Evolutionary conservation across 64 coral and sea anemone species (phyloP), one percentile per base, ranked within the genome.

Genomic region (Porites lutea): DNA sequence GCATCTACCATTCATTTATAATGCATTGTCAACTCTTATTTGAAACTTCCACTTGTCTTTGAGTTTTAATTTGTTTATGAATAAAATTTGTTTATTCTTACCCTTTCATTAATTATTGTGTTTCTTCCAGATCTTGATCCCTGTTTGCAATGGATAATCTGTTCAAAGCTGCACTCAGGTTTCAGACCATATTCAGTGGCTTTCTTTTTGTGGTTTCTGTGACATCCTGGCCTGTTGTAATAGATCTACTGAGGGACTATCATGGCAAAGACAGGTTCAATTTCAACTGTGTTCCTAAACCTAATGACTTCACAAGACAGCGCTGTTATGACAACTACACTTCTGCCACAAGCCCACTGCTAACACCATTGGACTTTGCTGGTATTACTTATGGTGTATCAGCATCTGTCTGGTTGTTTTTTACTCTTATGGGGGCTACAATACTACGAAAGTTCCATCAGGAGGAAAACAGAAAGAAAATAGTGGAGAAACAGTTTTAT

Each of bases 331-430:
- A 79, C 8, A 4, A 14, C 60, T 79, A 79, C 53, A 20, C 22
- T 15, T 79, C 77, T 60, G 18, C 77, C 37, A 14, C 60, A 20
- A 79, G 77, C 77, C 77, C 77, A 79, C 77, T 79, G 53, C 53
- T 79, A 43, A 60, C 55, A 60, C 77, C 77, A 23, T 50, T 79
- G 77, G 55, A 62, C 55, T 79, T 46, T 79, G 77, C 55, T 79
- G 52, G 55, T 50, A 79, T 60, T 43, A 79, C 77, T 53, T 79
- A 15, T 79, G 77, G 52, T 22, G 55, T 60, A 3, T 60, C 13
- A n/a, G 52, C 53, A 0, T 79, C 60, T 44, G 0, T 79, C 4
- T 79, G 77, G 77, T 16, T 60, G 11, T 59, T 11, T 0, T 79
- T 62, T 3, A 79, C 46, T 0, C 5, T 79, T 23, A 37, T 6